Base-by-base conservation (phyloP, 2,113 vertebrate species). In the Malurus elegans region DNA sequence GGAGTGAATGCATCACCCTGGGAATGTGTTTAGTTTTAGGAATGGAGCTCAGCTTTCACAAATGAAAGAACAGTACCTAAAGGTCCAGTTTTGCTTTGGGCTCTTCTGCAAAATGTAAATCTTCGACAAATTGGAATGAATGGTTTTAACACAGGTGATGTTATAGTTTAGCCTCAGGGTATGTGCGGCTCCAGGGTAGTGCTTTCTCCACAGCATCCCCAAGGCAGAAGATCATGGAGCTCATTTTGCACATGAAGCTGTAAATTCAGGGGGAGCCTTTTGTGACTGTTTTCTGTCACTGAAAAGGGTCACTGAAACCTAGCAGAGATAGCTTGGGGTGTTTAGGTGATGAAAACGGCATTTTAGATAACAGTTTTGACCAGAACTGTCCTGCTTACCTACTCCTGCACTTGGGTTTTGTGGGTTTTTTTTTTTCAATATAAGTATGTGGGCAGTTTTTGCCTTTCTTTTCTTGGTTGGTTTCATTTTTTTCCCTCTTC, bases 121-220 rank as follows among this genome's bases (percentile, higher is more conserved):
- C 16, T 71, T 79, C 61, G 67, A 69, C 18, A 70, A 80, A 86
- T 26, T 73, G 34, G n/a, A 89, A 74, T 1, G 3, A 81, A 65
- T 5, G 21, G 13, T 56, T 85, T 76, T 69, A 87, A 53, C 8
- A 72, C 32, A n/a, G 28, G 6, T 64, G 48, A 12, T 65, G 21
- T 36, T 86, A n/a, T 8, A 81, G 14, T 78, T 91, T 78, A 70
- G 28, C 56, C 44, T 57, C 18, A 34, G 44, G 21, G 13, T 66
- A 14, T 0, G 0, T 42, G 44, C 12, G 36, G 20, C 60, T 78
- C 44, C 32, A 21, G 8, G 28, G 23, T 34, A 45, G 7, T 14
- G 9, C 32, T 70, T 18, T 36, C 26, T 74, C 83, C 40, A 40
- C 54, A 24, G 26, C 4, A 8, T 58, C 34, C 12, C 15, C 15